phyloP scores from a whole-genome alignment of 2,797 vertebrate species.

The Galago senegalensis region DNA sequence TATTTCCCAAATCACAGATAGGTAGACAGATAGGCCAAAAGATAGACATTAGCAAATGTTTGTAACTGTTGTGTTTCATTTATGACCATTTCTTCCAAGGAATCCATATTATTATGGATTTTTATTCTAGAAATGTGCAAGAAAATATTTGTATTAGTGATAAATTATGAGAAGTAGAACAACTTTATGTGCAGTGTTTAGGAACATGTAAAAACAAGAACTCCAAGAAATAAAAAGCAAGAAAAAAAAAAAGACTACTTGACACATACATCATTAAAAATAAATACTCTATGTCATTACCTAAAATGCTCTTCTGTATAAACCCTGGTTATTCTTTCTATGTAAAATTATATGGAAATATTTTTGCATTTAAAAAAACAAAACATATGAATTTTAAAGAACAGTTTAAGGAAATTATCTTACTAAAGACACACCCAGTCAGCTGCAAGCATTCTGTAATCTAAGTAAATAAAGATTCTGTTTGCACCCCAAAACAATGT shows the following conservation, averaged over 20 bases:
- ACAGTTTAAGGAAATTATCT: conserved; percentile 22
- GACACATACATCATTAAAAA: conserved; percentile 10
- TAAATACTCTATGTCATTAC: neutral
- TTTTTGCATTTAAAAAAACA: conserved; percentile 25
- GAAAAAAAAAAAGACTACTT: neutral
- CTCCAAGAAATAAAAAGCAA: neutral
- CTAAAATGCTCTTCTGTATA: neutral
- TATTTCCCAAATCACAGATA: neutral
- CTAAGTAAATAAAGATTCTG: conserved; percentile 31
- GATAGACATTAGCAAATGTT: neutral
- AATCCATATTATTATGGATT: neutral
- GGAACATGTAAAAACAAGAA: neutral
- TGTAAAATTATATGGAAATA: neutral
- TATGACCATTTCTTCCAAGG: neutral
- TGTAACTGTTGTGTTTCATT: neutral
- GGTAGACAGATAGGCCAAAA: neutral
- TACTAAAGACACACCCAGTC: conserved; percentile 21
- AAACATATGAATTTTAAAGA: conserved; percentile 52
- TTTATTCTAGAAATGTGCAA: neutral
- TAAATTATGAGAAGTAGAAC: neutral
- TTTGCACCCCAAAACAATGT: neutral
- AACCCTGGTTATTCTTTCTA: neutral
- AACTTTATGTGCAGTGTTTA: neutral
- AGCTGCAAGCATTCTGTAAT: conserved; percentile 38
- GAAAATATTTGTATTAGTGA: neutral